These are phyloP conservation scores for Tenthredo scrophulariae DNA, from an alignment of 2,888 invertebrate species.

Conservation along the genomic window DNA sequence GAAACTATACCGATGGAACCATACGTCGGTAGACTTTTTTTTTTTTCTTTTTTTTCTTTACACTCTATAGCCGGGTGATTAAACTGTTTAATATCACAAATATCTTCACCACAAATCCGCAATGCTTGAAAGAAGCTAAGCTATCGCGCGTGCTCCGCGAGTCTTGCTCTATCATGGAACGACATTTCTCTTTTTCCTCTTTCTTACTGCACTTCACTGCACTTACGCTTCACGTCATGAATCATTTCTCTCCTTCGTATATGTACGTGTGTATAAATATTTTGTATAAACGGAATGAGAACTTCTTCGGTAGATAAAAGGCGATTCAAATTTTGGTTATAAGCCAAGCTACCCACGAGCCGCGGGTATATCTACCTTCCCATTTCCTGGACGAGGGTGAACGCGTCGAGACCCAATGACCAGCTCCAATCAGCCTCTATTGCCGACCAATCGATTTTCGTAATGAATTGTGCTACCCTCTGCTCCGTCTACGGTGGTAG, in stretches of 20 bases:
- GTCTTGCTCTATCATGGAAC: background rate
- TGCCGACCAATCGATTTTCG: slow-evolving; percentile 73
- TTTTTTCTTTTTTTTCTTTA: background rate
- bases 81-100: slow-evolving; percentile 73
- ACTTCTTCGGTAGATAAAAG: background rate
- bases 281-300: no score
- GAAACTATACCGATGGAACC: background rate
- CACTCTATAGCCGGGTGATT: slow-evolving; percentile 68
- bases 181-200: background rate
- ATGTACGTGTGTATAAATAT: no score
- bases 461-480: slow-evolving; percentile 73
- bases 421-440: slow-evolving; percentile 72
- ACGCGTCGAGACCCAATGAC: slow-evolving; percentile 61
- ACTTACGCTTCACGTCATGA: no score
- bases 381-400: slow-evolving; percentile 39
- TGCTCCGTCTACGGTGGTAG: background rate
- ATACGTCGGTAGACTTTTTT: slow-evolving; percentile 1
- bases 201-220: background rate
- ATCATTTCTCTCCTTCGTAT: background rate
- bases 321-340: slow-evolving; percentile 1
- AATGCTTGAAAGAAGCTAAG: background rate
- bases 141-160: background rate
- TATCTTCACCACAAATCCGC: slow-evolving; percentile 58
- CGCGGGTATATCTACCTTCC: slow-evolving; percentile 15
- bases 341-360: background rate